These are phyloP conservation scores for Phylloscopus trochilus DNA, from an alignment of 2,113 vertebrate genomes.

Conservation along the genomic window DNA sequence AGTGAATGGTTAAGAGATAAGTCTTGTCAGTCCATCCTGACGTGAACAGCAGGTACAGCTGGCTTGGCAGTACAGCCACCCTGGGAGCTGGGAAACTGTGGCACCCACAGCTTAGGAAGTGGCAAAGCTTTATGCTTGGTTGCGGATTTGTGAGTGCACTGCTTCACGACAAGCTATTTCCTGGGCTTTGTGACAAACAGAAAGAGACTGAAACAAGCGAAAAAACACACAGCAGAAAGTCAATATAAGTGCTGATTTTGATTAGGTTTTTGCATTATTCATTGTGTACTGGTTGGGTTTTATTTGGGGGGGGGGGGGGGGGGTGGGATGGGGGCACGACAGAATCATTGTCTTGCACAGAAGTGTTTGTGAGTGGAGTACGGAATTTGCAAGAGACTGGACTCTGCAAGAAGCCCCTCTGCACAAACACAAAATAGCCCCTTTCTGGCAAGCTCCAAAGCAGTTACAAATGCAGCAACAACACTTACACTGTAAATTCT, in stretches of 20 bases:
- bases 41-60: neutral
- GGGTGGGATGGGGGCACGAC: rapidly evolving
- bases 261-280: neutral
- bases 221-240: neutral
- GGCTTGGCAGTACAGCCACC: neutral
- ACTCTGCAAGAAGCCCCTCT: neutral
- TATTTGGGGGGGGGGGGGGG: rapidly evolving
- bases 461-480: neutral
- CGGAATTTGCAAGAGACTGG: neutral
- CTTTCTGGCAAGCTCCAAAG: neutral
- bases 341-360: neutral
- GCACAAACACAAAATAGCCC: neutral
- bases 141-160: neutral
- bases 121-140: neutral
- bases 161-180: neutral
- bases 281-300: neutral
- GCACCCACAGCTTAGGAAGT: rapidly evolving
- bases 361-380: rapidly evolving
- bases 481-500: neutral
- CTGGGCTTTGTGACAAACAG: neutral
- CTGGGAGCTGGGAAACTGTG: neutral
- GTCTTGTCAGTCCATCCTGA: neutral
- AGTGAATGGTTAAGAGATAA: neutral
- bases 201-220: neutral
- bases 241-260: neutral